Percentiles rank a stretch among this genome's conserved stretches.
Conservation (phyloP, 2,888 invertebrate species). For the Nymphalis polychloros region DNA sequence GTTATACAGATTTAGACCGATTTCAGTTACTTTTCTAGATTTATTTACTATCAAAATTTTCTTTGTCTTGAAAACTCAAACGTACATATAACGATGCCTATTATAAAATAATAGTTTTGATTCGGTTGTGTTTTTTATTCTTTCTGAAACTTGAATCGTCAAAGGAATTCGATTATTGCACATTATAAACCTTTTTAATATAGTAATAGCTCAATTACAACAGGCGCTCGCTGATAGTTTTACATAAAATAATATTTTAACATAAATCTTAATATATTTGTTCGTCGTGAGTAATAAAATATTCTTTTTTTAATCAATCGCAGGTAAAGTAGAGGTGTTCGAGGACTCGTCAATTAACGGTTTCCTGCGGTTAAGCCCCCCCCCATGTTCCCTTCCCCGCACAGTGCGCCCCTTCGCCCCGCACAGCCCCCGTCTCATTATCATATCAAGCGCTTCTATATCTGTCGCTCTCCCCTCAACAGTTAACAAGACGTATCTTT, state of each 20-base stretch:
- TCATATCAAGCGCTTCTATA: slow-evolving; percentile 46
- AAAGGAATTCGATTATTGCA: neutral
- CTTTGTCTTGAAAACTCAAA: no score
- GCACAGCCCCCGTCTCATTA: slow-evolving; percentile 39
- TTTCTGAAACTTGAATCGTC: neutral
- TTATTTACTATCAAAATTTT: no score
- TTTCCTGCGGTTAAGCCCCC: slow-evolving; percentile 33
- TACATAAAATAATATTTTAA: slow-evolving; percentile 10
- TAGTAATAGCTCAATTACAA: neutral
- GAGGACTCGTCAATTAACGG: slow-evolving; percentile 37
- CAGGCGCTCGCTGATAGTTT: neutral
- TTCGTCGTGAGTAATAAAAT: slow-evolving; percentile 21
- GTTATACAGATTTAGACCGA: no score
- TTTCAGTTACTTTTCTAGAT: no score
- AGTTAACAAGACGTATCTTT: slow-evolving; percentile 31
- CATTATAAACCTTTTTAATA: neutral
- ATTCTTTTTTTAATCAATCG: slow-evolving; percentile 35
- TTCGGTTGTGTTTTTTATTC: no score
- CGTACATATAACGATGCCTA: no score
- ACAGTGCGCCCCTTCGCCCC: slow-evolving; percentile 13
- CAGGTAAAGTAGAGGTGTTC: slow-evolving; percentile 21
- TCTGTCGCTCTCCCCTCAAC: slow-evolving; percentile 30
- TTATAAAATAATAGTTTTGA: no score
- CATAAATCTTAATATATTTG: slow-evolving; percentile 12
- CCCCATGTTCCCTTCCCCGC: slow-evolving; percentile 18